Conservation (phyloP, 1,140 invertebrate species). For the Callitettix versicolor region DNA sequence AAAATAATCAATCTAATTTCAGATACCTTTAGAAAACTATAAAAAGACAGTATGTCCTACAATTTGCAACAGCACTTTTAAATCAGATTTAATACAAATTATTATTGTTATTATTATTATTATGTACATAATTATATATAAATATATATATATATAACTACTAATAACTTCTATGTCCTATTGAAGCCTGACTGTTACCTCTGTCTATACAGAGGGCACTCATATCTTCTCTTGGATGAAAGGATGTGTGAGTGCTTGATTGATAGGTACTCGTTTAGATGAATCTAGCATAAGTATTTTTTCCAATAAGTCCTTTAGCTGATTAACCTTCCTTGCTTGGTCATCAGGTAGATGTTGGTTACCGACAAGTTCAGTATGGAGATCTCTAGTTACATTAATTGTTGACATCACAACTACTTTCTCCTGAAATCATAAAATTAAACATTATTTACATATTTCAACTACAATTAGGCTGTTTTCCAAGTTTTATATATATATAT, state of each 20-base stretch:
- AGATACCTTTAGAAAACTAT: no score
- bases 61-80: no score
- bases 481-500: not conserved
- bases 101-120: no score
- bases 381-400: conserved; percentile 74
- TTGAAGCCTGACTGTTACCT: conserved; percentile 2
- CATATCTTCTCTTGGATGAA: conserved; percentile 91
- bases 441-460: conserved; percentile 2
- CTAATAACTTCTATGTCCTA: no score
- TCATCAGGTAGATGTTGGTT: conserved; percentile 80
- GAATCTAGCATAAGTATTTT: conserved; percentile 89
- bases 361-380: conserved; percentile 78
- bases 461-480: no score
- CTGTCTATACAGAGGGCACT: conserved; percentile 5
- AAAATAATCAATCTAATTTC: no score
- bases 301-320: conserved; percentile 90
- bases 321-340: conserved; percentile 79
- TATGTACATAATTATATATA: no score
- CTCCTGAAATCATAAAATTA: conserved; percentile 55
- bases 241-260: conserved; percentile 87
- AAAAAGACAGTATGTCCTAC: no score
- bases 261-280: conserved; percentile 82
- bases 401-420: conserved; percentile 90
- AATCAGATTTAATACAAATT: no score
- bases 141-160: no score